These are phyloP conservation scores for Syrphus vitripennis DNA, from an alignment of 2,888 invertebrate species.

Conservation along the genomic window DNA sequence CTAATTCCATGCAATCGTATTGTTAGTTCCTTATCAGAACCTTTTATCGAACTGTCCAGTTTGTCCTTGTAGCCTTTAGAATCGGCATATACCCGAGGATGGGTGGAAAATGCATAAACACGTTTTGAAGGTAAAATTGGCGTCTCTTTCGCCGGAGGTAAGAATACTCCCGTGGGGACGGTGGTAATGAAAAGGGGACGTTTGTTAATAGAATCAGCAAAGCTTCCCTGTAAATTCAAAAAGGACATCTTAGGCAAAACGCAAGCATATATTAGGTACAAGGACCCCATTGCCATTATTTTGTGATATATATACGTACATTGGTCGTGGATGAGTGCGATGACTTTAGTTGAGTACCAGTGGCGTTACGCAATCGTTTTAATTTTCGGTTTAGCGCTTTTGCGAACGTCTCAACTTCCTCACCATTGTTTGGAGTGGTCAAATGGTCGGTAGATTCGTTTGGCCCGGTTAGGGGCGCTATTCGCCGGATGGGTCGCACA, in stretches of 20 bases:
- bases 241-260: constrained; percentile 71
- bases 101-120: constrained; percentile 86
- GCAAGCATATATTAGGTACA: constrained; percentile 56
- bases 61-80: constrained; percentile 72
- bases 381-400: constrained; percentile 88
- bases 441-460: constrained; percentile 42
- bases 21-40: constrained; percentile 53
- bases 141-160: constrained; percentile 87
- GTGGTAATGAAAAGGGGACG: constrained; percentile 90
- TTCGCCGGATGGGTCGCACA: constrained; percentile 82
- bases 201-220: constrained; percentile 75
- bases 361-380: constrained; percentile 85
- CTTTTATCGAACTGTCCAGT: constrained; percentile 56
- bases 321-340: constrained; percentile 72
- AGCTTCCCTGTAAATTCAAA: constrained; percentile 74
- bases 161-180: constrained; percentile 89
- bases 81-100: constrained; percentile 81
- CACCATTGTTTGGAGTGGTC: constrained; percentile 47
- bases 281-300: constrained; percentile 9
- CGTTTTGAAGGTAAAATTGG: constrained; percentile 79
- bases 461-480: constrained; percentile 72
- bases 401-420: constrained; percentile 83
- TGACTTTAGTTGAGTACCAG: constrained; percentile 76
- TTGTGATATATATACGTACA: constrained; percentile 65
- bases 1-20: constrained; percentile 64